phyloP scores from a whole-genome alignment of 2,113 vertebrate species.

The Hyperopisus bebe region DNA sequence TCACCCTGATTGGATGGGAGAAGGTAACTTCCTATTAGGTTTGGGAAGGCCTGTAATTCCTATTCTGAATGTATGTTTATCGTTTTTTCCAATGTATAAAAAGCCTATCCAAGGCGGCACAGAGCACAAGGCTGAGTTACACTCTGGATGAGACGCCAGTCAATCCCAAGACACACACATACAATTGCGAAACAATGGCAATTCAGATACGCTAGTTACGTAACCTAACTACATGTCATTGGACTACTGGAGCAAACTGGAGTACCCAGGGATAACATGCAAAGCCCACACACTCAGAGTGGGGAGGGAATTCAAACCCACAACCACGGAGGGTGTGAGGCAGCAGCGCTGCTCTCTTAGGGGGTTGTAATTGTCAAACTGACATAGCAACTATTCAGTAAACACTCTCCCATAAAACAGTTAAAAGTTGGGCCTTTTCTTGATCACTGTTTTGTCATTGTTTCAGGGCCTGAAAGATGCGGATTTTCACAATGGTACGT shows the following conservation, averaged over 20 bases:
- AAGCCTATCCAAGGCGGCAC: not conserved
- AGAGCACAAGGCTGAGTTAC: not conserved
- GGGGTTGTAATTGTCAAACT: not conserved
- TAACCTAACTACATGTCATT: not conserved
- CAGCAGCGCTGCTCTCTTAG: not conserved
- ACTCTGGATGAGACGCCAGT: not conserved
- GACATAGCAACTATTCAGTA: not conserved
- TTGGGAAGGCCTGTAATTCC: not conserved
- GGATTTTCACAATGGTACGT: constrained; percentile 38
- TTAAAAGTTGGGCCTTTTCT: not conserved
- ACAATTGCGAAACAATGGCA: not conserved
- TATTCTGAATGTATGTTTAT: not conserved
- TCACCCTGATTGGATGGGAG: constrained; percentile 63
- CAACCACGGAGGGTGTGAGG: not conserved
- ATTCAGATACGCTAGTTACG: not conserved
- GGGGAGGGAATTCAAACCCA: not conserved
- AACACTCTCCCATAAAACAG: not conserved
- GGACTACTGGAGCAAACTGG: not conserved
- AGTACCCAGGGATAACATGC: not conserved
- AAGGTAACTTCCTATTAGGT: constrained; percentile 49
- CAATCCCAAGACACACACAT: not conserved
- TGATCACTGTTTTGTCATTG: constrained; percentile 32
- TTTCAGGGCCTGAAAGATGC: constrained; percentile 60
- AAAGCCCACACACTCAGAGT: not conserved
- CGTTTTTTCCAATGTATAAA: not conserved